These are phyloP conservation scores for Ifrita kowaldi DNA, from an alignment of 2,113 vertebrate genomes.

Conservation along the genomic window DNA sequence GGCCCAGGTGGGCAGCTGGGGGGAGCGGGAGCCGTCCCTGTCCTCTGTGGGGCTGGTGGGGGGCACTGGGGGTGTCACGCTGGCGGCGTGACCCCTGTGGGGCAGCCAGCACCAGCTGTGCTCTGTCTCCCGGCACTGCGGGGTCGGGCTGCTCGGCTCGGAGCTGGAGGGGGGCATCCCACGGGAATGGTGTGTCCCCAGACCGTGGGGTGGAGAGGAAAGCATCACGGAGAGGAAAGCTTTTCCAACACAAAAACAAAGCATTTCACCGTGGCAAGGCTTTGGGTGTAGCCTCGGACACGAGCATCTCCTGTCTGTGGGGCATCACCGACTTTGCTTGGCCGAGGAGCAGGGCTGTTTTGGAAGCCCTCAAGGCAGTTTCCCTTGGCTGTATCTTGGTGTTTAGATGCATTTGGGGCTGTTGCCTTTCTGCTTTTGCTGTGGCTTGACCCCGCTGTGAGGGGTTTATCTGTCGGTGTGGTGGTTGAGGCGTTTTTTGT, in stretches of 20 bases:
- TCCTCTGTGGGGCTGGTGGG: fast-evolving
- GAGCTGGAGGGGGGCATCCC: not conserved
- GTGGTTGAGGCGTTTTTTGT: not conserved
- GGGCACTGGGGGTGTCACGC: fast-evolving
- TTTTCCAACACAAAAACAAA: too few species aligned
- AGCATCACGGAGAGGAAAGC: too few species aligned
- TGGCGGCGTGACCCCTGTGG: fast-evolving
- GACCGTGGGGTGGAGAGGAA: fast-evolving
- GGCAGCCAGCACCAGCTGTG: fast-evolving
- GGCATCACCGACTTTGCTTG: too few species aligned
- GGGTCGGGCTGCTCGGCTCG: not conserved
- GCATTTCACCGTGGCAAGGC: too few species aligned
- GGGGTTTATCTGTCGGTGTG: not conserved
- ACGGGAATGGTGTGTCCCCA: fast-evolving
- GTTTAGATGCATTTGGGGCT: not conserved
- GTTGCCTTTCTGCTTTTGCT: not conserved
- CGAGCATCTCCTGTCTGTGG: too few species aligned
- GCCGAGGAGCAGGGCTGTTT: too few species aligned
- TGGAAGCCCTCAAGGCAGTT: not conserved
- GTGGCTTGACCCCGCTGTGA: not conserved
- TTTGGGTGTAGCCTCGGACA: too few species aligned
- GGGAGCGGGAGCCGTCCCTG: not conserved
- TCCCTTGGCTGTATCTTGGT: not conserved
- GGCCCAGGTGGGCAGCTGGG: not conserved
- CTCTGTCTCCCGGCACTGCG: fast-evolving